Evolutionary conservation across 2,797 vertebrate genomes (phyloP), one percentile per base, ranked within the genome.

Genomic region (Peromyscus aztecus): DNA sequence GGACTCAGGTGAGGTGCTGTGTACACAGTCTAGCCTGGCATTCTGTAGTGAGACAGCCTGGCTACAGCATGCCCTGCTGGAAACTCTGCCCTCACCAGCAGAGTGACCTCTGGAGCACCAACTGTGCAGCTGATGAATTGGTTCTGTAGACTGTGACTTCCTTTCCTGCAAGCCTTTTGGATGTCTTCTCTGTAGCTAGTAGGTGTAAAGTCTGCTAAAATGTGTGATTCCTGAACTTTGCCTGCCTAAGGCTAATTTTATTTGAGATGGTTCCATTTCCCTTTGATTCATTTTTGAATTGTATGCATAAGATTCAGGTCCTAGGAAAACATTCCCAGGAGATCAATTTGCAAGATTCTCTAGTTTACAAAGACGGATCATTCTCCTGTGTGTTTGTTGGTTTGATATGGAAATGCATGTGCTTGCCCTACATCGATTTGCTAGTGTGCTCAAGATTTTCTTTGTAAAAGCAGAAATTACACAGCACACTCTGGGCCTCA

Each of bases 361-460:
- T 98, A 98, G 95, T 93, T 96, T 96, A 95, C 90, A 95, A 97
- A 97, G 94, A 97, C 98, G 97, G 96, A 82, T 95, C 95, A 89
- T 98, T 98, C 97, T 98, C 98, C 92, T 89, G 97, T 97, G 97
- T 97, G 86, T 96, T 34, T 95, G 88, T 98, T 98, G 97, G 97
- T 98, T 98, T 98, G 98, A 98, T 98, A 98, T 98, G 98, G 98
- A 98, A 98, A 99, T 98, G 92, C 34, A 73, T 75, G 91, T 87
- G 80, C 80, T 98, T 98, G 97, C 96, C 98, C 98, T 97, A 98
- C 94, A 98, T 98, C 96, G 93, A 90, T 91, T 97, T 91, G 87
- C 90, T 94, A 82, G 46, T 65, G 37, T 97, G 89, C 84, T 97
- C 93, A 71, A 94, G 78, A 94, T 95, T 98, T 98, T 97, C 97